These are phyloP conservation scores for Beaufortia kweichowensis DNA, from an alignment of 2,113 vertebrate species.

Conservation along the genomic window DNA sequence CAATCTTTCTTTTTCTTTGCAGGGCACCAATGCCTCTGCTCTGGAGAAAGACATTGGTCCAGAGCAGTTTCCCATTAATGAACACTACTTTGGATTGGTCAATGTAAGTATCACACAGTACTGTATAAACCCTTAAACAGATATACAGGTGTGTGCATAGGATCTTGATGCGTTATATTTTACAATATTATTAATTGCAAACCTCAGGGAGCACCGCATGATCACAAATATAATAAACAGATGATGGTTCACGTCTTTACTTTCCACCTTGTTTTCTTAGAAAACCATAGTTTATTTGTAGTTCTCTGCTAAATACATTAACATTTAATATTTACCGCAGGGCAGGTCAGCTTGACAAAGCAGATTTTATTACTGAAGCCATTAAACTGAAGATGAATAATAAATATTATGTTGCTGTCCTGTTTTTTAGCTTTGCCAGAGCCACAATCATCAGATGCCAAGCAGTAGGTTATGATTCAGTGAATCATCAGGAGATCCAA, in stretches of 20 bases:
- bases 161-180: no score
- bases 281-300: not conserved
- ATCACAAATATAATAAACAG: not conserved
- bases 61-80: constrained; percentile 99
- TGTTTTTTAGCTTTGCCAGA: not conserved
- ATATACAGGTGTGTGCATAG: not conserved
- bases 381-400: constrained; percentile 16
- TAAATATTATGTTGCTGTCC: not conserved
- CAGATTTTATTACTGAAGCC: not conserved
- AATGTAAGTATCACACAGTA: constrained; percentile 82
- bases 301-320: constrained; percentile 14
- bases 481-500: not conserved
- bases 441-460: not conserved
- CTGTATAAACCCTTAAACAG: not conserved
- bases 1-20: constrained; percentile 24
- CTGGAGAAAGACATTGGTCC: constrained; percentile 99
- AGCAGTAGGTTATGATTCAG: not conserved
- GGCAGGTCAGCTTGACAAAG: constrained; percentile 9
- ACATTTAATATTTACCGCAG: not conserved
- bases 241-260: not conserved
- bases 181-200: no score
- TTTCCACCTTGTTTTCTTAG: not conserved
- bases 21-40: constrained; percentile 99
- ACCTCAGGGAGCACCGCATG: not conserved
- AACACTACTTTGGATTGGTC: constrained; percentile 98